Evolutionary conservation across 1,140 invertebrate genomes (phyloP), one percentile per base, ranked within the genome.

Genomic region (Chlorops oryzae): DNA sequence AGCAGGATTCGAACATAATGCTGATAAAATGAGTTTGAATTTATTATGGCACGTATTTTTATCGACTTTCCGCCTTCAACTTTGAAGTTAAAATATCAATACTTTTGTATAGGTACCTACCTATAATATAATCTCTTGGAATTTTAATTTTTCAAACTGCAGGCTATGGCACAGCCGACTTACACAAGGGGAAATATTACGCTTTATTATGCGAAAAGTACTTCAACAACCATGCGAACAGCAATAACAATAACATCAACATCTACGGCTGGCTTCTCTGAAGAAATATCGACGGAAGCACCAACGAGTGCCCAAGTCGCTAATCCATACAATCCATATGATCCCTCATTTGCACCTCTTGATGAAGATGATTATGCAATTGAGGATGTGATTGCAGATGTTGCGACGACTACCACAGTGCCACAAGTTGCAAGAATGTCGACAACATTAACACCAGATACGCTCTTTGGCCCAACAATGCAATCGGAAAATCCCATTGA

Each of bases 131-230:
- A n/a, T n/a, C n/a, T n/a, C n/a, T n/a, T n/a, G n/a, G n/a, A n/a
- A n/a, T n/a, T n/a, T n/a, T n/a, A n/a, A n/a, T 39, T 22, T 43
- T 15, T 40, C 32, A 23, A 13, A 39, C 54, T 59, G 3, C 51
- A 70, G 66, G 60, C 63, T 46, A 51, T 59, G 34, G 53, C 62
- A 54, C 63, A 70, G 37, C 56, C 63, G 54, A 70, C 62, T 47
- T 67, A 70, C 43, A 66, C 57, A 52, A 60, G 62, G 59, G 66
- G 62, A 70, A 67, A 70, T 57, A 57, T 60, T 65, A 70, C 66
- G 57, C 66, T 67, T 65, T 65, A 60, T 51, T 67, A 70, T 51
- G 62, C 60, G n/a, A 47, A 22, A 15, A 49, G 40, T 10, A 47
- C 45, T 21, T 44, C 46, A 21, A 42, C 13, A 34, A 27, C 37